These are phyloP conservation scores for Clarias fuscus DNA, from an alignment of 2,797 vertebrate genomes.

Conservation along the genomic window DNA sequence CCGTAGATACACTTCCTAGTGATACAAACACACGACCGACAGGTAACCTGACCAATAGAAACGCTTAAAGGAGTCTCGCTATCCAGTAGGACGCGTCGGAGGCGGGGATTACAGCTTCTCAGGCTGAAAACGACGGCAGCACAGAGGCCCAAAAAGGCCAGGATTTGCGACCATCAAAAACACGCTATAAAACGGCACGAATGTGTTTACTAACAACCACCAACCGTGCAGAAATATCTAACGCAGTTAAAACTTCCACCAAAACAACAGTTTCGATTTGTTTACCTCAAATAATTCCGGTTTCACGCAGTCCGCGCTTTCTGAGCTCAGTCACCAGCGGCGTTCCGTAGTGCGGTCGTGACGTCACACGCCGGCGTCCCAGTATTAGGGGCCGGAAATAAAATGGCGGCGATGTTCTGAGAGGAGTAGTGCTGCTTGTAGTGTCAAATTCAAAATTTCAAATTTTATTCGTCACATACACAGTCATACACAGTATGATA, in stretches of 20 bases:
- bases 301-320: constrained; percentile 81
- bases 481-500: no score
- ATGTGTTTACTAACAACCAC: background rate
- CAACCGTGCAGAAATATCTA: background rate
- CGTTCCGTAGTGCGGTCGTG: constrained; percentile 84
- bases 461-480: no score
- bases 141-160: constrained; percentile 92
- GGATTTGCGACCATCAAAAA: constrained; percentile 67
- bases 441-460: no score
- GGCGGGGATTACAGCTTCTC: constrained; percentile 55
- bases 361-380: constrained; percentile 62
- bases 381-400: background rate
- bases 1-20: constrained; percentile 58
- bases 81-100: constrained; percentile 63
- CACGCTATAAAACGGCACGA: constrained; percentile 23
- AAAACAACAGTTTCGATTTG: constrained; percentile 18
- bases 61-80: background rate
- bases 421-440: background rate
- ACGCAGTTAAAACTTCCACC: background rate
- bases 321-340: constrained; percentile 88
- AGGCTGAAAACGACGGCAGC: constrained; percentile 85
- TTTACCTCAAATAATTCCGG: constrained; percentile 69
- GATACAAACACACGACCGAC: constrained; percentile 46
- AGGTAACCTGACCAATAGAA: constrained; percentile 60
- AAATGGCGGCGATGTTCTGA: background rate